These are phyloP conservation scores for Phortica magna DNA, from an alignment of 2,888 invertebrate genomes.

Conservation along the genomic window DNA sequence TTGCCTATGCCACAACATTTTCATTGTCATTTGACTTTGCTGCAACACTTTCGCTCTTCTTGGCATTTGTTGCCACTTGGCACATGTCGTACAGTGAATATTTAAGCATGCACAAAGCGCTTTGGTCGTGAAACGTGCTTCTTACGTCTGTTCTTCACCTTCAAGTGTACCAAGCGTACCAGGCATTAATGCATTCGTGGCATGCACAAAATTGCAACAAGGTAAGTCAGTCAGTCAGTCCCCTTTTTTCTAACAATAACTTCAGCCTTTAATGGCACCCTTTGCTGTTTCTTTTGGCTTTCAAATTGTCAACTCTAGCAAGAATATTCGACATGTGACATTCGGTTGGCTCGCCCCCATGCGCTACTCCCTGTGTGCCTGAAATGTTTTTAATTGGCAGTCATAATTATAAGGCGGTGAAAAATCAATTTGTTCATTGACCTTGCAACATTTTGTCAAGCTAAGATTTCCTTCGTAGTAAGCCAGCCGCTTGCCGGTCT, in stretches of 20 bases:
- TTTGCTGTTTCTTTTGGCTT: neutral
- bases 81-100: neutral
- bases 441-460: too few species aligned
- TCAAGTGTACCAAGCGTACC: slow-evolving; percentile 51
- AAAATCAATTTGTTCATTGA: neutral
- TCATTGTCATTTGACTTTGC: too few species aligned
- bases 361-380: too few species aligned
- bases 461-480: too few species aligned
- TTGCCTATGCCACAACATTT: too few species aligned
- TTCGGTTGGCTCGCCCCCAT: too few species aligned
- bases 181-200: slow-evolving; percentile 57
- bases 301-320: neutral
- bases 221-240: neutral
- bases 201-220: slow-evolving; percentile 46
- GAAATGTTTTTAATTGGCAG: too few species aligned
- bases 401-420: too few species aligned
- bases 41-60: neutral
- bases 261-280: neutral
- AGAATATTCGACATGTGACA: too few species aligned
- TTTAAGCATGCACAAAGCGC: slow-evolving; percentile 15
- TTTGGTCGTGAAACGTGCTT: slow-evolving; percentile 14
- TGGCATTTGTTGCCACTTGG: neutral
- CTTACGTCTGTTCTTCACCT: slow-evolving; percentile 36
- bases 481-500: too few species aligned
- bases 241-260: neutral